Percentiles rank a stretch among this genome's conserved stretches.
These are phyloP conservation scores for Oreochromis tanganicae DNA, from an alignment of 2,113 vertebrate species.

Conservation along the genomic window DNA sequence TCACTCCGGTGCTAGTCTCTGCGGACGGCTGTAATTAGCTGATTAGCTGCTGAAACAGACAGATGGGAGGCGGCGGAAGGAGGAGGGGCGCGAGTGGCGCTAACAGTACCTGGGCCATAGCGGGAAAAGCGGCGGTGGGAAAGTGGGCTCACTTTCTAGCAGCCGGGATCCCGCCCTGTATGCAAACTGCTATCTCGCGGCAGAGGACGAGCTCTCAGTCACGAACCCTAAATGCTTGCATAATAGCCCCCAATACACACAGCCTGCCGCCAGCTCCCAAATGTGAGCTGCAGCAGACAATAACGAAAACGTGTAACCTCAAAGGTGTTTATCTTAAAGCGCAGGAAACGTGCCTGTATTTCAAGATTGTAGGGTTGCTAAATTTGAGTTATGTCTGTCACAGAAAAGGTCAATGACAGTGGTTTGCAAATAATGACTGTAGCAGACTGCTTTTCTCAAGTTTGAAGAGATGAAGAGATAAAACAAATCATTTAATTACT, in stretches of 20 bases:
- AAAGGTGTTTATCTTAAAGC: background rate
- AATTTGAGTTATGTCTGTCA: background rate
- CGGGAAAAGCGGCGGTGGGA: slow-evolving; percentile 40
- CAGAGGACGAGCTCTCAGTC: background rate
- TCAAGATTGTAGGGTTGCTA: background rate
- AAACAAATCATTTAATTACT: background rate
- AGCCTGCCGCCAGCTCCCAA: slow-evolving; percentile 8
- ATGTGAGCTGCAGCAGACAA: background rate
- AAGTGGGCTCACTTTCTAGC: background rate
- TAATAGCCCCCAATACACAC: background rate
- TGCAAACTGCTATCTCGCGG: background rate
- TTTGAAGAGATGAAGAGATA: background rate
- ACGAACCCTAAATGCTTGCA: background rate
- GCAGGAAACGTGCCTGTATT: background rate
- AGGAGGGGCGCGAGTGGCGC: slow-evolving; percentile 25
- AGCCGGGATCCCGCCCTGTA: slow-evolving; percentile 22
- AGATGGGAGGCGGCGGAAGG: slow-evolving; percentile 1
- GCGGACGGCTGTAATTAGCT: slow-evolving; percentile 10
- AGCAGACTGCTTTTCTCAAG: background rate
- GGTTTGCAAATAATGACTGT: background rate
- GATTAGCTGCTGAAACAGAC: background rate
- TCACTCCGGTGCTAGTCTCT: background rate
- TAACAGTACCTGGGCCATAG: slow-evolving; percentile 18
- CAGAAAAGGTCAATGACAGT: background rate
- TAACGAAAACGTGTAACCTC: background rate